These are phyloP conservation scores for Ephestia elutella DNA, from an alignment of 1,140 invertebrate genomes.

Conservation along the genomic window DNA sequence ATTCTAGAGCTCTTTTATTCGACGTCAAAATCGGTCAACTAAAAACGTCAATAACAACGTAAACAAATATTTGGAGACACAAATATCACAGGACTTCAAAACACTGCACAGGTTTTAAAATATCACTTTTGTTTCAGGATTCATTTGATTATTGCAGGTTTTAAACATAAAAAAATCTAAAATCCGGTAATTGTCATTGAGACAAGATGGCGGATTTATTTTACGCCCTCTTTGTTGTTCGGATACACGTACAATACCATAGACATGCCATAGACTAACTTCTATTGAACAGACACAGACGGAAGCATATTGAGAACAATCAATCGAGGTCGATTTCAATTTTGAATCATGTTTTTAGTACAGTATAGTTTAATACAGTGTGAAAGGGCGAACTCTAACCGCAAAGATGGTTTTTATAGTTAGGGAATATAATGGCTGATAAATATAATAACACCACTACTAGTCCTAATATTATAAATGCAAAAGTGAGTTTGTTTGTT, in stretches of 20 bases:
- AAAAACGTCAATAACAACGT: constrained; percentile 62
- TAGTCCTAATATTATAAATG: no score
- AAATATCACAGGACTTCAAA: constrained; percentile 68
- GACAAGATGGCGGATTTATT: constrained; percentile 70
- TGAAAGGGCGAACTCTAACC: no score
- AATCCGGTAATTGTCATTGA: constrained; percentile 63
- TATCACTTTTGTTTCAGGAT: constrained; percentile 61
- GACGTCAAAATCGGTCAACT: constrained; percentile 69
- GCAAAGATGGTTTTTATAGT: no score
- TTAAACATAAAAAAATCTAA: constrained; percentile 54
- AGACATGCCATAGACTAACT: no score
- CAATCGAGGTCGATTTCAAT: no score
- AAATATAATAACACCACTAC: no score
- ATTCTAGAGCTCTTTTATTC: constrained; percentile 56
- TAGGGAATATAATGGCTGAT: no score
- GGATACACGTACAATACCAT: constrained; percentile 21
- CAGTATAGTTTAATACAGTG: no score
- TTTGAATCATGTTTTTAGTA: no score
- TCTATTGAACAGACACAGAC: no score
- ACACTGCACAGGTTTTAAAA: constrained; percentile 62
- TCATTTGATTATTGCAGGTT: constrained; percentile 55
- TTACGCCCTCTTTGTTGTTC: constrained; percentile 65
- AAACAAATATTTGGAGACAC: constrained; percentile 68
- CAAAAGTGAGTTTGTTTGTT: no score
- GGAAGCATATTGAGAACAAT: no score